Percentiles rank a stretch among this genome's conserved stretches.
These are phyloP conservation scores for Leptopilina drosophilae DNA, from an alignment of 2,888 invertebrate genomes.

Conservation along the genomic window DNA sequence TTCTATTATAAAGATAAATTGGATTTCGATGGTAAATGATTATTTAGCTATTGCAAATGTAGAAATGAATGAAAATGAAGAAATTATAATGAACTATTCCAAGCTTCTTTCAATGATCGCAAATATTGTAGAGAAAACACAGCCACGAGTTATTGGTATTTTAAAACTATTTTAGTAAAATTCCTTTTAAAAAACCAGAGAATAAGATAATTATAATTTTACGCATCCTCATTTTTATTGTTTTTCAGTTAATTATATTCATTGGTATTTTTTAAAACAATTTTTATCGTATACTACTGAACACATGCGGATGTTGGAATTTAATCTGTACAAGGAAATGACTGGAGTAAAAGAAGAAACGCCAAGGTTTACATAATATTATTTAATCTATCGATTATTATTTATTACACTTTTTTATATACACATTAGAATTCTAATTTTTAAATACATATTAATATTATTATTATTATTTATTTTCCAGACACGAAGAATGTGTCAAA, in stretches of 20 bases:
- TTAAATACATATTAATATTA: neutral
- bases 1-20: neutral
- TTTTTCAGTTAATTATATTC: slow-evolving; percentile 20
- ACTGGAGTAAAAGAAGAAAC: slow-evolving; percentile 1
- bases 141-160: slow-evolving; percentile 1
- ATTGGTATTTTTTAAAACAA: neutral
- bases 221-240: neutral
- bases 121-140: neutral
- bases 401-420: no score
- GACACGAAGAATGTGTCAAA: neutral
- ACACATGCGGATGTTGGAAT: neutral
- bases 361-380: neutral
- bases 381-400: no score
- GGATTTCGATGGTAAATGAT: neutral
- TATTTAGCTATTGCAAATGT: slow-evolving; percentile 17
- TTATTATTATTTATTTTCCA: neutral
- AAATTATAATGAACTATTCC: neutral
- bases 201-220: neutral
- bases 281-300: slow-evolving; percentile 1
- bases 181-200: no score
- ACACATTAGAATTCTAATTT: no score
- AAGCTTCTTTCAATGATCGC: neutral
- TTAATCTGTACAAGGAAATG: slow-evolving; percentile 3
- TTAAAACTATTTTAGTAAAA: neutral
- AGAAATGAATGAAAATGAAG: neutral